Conservation (phyloP, 1,140 invertebrate genomes). For the Dendrolimus kikuchii region DNA sequence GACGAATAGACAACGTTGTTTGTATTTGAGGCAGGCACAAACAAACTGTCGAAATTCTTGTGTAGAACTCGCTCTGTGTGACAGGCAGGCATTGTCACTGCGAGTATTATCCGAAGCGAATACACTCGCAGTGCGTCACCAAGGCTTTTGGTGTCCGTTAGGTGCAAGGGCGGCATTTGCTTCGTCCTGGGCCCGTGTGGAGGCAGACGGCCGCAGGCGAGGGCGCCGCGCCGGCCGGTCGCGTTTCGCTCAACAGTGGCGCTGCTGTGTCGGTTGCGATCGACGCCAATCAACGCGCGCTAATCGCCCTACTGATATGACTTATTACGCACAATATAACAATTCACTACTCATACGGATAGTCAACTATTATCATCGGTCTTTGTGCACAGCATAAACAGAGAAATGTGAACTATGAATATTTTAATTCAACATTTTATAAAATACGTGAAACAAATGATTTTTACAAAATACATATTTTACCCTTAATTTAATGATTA, state of each 20-base stretch:
- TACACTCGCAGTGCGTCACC: too few species aligned
- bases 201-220: background rate
- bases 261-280: background rate
- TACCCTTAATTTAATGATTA: slow-evolving; percentile 66
- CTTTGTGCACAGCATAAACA: slow-evolving; percentile 66
- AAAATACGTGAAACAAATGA: slow-evolving; percentile 62
- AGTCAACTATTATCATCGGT: slow-evolving; percentile 37
- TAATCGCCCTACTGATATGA: slow-evolving; percentile 39
- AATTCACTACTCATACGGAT: slow-evolving; percentile 40
- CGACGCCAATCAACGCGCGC: background rate
- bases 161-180: too few species aligned
- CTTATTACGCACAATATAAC: slow-evolving; percentile 59
- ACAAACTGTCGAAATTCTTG: too few species aligned
- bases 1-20: too few species aligned
- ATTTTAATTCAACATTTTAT: slow-evolving; percentile 61
- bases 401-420: slow-evolving; percentile 30
- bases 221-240: slow-evolving; percentile 4
- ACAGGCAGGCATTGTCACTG: too few species aligned
- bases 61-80: too few species aligned
- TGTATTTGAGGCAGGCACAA: too few species aligned
- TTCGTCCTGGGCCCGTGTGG: too few species aligned
- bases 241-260: slow-evolving; percentile 1
- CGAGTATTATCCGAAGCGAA: too few species aligned
- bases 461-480: slow-evolving; percentile 67
- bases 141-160: too few species aligned